phyloP scores from a whole-genome alignment of 2,888 invertebrate genomes.

The Agapostemon virescens region DNA sequence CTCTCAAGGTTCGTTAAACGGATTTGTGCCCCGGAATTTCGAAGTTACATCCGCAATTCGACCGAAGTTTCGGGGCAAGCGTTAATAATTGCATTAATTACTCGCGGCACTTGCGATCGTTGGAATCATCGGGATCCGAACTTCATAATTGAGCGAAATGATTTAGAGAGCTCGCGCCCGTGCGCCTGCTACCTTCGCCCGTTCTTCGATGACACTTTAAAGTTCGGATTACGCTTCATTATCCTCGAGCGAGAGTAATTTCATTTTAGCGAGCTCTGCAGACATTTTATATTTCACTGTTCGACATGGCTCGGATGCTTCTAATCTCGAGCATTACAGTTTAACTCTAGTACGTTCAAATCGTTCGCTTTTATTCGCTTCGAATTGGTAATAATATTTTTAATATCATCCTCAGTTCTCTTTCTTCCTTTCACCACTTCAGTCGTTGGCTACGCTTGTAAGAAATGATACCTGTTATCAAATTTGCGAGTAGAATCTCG shows the following conservation, averaged over 20 bases:
- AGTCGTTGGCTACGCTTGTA: neutral
- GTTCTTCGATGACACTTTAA: conserved; percentile 12
- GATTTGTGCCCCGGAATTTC: conserved; percentile 25
- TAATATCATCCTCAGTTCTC: neutral
- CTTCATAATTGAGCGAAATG: conserved; percentile 7
- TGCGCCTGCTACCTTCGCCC: neutral
- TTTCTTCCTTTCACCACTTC: no score
- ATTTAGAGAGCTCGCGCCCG: neutral
- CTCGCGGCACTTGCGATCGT: conserved; percentile 22
- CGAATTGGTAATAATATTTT: neutral
- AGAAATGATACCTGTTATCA: neutral
- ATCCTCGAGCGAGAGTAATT: neutral
- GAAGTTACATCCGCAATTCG: conserved; percentile 18
- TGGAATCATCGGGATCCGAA: conserved; percentile 13
- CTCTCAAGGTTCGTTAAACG: conserved; percentile 16
- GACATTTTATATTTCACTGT: neutral
- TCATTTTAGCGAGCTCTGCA: neutral
- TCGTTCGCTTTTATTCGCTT: neutral
- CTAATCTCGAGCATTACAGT: neutral
- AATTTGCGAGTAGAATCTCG: no score
- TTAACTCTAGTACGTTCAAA: neutral
- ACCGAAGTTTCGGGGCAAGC: neutral
- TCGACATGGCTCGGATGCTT: neutral
- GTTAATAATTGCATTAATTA: conserved; percentile 44
- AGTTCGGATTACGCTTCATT: conserved; percentile 5